Base-by-base conservation (phyloP, 2,113 vertebrate genomes). In the Thunnus thynnus region DNA sequence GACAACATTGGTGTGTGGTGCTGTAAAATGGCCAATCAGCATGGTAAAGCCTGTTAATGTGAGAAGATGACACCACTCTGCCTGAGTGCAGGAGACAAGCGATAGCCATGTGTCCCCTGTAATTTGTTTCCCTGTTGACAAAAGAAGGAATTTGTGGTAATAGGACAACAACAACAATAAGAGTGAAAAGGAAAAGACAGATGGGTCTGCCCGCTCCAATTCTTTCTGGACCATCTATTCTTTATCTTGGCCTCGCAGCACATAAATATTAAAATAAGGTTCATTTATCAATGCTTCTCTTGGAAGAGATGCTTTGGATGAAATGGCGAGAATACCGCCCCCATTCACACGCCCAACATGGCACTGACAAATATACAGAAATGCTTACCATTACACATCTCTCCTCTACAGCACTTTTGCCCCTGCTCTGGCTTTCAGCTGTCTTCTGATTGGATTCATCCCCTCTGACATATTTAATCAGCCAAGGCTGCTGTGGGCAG, bases 121-220 rank as follows among this genome's bases (percentile, higher is more conserved):
- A 89, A 92, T 94, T 93, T 90, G 82, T 93, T 92, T 84, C 83
- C 78, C 76, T 60, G 85, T 84, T 93, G 91, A 92, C 90, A 94
- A 92, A 93, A 87, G 80, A 61, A 90, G 82, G 82, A 86, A 91
- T 93, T 85, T 89, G 90, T 69, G 30, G 87, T 92, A 93, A 91
- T 91, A 86, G 87, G 83, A 91, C 81, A 80, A 90, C 90, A 90
- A 90, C 88, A 89, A 92, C 89, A 94, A 92, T 90, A 86, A 90
- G 82, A 85, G 80, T 72, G 76, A 85, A 82, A 13, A 74, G 89
- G 86, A 47, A 91, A 93, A 96, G 91, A 96, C 96, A 96, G 96
- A 96, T 95, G 94, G 95, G 79, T 83, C 94, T 97, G 95, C 96
- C 96, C 96, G 93, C 94, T 93, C 73, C 88, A 72, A 96, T 96